Evolutionary conservation across 2,113 vertebrate genomes (phyloP).

Genomic region (Mormoops blainvillei): DNA sequence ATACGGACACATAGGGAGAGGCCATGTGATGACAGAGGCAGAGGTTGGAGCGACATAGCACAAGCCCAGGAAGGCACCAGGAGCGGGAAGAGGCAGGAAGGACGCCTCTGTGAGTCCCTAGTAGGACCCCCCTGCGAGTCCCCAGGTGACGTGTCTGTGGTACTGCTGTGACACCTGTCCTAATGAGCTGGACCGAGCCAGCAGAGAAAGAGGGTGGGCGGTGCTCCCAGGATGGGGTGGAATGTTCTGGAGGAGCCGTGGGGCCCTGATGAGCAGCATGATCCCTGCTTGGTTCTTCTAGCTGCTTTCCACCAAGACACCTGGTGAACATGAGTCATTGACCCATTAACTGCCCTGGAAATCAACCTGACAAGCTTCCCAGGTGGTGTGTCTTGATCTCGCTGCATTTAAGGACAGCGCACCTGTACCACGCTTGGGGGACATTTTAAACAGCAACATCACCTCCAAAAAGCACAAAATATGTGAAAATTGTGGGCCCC

Average conservation of each 20-base stretch:
- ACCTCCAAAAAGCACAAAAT: background rate
- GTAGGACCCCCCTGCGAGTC: background rate
- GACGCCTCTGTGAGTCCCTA: too few species aligned
- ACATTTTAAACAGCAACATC: background rate
- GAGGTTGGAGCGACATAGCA: background rate
- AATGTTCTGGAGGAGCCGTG: background rate
- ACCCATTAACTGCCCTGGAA: background rate
- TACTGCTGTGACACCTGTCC: too few species aligned
- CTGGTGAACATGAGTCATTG: rapidly evolving
- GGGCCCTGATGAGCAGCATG: too few species aligned
- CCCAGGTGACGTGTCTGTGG: rapidly evolving
- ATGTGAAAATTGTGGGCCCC: rapidly evolving
- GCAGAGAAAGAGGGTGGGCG: rapidly evolving
- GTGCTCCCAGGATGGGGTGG: background rate
- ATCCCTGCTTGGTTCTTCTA: background rate
- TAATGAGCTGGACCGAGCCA: rapidly evolving
- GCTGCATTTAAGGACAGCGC: rapidly evolving
- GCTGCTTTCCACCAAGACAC: rapidly evolving
- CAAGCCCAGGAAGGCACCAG: background rate
- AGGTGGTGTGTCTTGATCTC: background rate
- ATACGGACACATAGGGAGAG: background rate
- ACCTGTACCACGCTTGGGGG: rapidly evolving
- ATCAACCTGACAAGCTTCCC: background rate
- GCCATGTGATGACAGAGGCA: background rate
- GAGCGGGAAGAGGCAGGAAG: background rate